Evolutionary conservation across 2,113 vertebrate species (phyloP).

Genomic region (Brachirus orientalis): DNA sequence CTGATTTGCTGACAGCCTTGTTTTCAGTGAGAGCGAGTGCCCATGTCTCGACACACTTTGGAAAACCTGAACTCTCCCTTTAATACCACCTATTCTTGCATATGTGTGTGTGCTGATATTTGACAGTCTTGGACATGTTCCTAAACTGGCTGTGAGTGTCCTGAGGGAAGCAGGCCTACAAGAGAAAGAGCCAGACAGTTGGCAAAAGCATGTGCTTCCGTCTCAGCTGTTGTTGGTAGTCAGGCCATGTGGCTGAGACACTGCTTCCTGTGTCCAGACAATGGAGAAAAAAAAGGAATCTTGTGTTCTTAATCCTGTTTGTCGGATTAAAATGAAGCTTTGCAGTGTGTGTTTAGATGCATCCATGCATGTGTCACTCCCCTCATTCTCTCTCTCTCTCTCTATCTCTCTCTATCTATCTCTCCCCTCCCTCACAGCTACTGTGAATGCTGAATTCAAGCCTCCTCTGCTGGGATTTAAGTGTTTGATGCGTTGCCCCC

Average conservation of each 20-base stretch:
- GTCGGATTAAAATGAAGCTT: conserved; percentile 48
- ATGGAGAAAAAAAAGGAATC: conserved; percentile 5
- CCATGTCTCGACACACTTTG: no score
- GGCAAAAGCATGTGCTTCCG: conserved; percentile 63
- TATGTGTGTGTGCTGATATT: conserved; percentile 57
- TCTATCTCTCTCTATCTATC: conserved; percentile 6
- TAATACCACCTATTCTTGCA: neutral
- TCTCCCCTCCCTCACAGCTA: conserved; percentile 3
- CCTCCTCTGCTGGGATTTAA: conserved; percentile 17
- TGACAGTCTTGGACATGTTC: conserved; percentile 64
- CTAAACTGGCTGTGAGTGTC: conserved; percentile 70
- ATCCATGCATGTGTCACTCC: neutral
- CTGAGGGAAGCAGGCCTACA: conserved; percentile 61
- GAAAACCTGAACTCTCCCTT: no score
- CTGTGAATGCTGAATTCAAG: conserved; percentile 12
- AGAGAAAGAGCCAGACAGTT: conserved; percentile 67
- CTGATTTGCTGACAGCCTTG: no score
- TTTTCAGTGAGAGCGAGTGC: no score
- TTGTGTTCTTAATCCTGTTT: conserved; percentile 42
- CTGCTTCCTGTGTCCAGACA: conserved; percentile 61
- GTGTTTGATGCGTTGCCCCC: conserved; percentile 70
- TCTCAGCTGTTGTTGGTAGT: conserved; percentile 68
- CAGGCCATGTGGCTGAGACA: conserved; percentile 63
- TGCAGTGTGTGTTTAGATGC: conserved; percentile 21
- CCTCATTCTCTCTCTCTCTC: neutral